These are phyloP conservation scores for Chymomyza costata DNA, from an alignment of 1,140 invertebrate genomes.

Conservation along the genomic window DNA sequence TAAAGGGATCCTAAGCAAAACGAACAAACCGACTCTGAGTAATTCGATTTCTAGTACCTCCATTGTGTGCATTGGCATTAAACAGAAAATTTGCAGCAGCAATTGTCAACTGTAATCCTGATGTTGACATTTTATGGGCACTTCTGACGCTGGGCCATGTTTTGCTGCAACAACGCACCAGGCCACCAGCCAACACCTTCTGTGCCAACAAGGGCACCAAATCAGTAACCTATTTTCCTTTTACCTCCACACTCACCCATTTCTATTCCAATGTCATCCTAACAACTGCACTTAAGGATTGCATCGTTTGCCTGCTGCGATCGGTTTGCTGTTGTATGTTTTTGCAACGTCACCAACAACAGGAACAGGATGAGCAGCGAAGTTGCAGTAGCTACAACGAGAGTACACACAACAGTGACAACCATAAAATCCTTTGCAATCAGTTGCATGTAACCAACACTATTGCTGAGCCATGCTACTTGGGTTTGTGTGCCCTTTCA, in stretches of 20 bases:
- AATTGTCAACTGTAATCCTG: conserved; percentile 69
- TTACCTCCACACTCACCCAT: background rate
- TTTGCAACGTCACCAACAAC: conserved; percentile 30
- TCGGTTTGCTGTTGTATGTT: conserved; percentile 41
- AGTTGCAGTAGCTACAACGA: background rate
- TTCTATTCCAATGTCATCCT: background rate
- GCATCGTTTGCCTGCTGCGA: conserved; percentile 47
- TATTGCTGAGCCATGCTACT: conserved; percentile 43
- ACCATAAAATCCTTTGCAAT: conserved; percentile 67
- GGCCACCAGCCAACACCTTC: conserved; percentile 55
- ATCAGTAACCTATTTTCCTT: too few species aligned
- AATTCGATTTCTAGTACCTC: too few species aligned
- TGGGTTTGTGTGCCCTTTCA: too few species aligned
- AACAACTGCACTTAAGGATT: conserved; percentile 48
- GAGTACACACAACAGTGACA: conserved; percentile 6
- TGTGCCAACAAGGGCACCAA: conserved; percentile 59
- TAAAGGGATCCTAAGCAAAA: too few species aligned
- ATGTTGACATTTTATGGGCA: conserved; percentile 61
- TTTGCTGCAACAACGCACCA: conserved; percentile 53
- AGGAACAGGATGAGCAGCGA: conserved; percentile 4
- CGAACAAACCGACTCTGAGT: too few species aligned
- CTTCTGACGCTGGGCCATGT: conserved; percentile 55
- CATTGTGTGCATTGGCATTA: conserved; percentile 53
- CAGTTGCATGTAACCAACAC: conserved; percentile 69
- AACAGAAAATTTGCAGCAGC: conserved; percentile 67